Base-by-base conservation (phyloP, 1,140 invertebrate genomes). In the Spodoptera litura region DNA sequence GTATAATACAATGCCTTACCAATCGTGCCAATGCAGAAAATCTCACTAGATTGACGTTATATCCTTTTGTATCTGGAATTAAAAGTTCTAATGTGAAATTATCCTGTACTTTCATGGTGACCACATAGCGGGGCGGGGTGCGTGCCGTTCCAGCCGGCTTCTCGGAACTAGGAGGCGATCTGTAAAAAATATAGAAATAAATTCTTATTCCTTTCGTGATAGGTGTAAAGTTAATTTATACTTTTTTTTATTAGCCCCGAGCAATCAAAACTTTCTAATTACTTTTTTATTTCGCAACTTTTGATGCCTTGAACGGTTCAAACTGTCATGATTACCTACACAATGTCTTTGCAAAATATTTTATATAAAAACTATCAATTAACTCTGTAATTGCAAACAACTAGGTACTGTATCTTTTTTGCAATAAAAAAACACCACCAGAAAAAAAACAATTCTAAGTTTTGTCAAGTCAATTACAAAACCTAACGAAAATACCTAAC, bases 101-200 rank as follows among this genome's bases (percentile, higher is more conserved):
- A 52, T 44, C 38, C 38, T 44, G 38, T 9, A 6, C 11, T 20
- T 44, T 72, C 73, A 68, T 66, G 70, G 79, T 13, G 49, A 53
- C 66, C 44, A 12, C 20, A 70, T 12, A 38, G 61, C 64, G 76
- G 76, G 58, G 77, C 59, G 78, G 70, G 72, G 76, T 72, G 71
- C 81, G 79, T 71, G 81, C 75, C 78, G 66, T 72, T 81, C 59
- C 66, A 70, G 12, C 49, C 66, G 66, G 53, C 66, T 70, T 70
- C 66, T 70, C 66, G 20, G 66, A 70, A 70, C 66, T 70, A 70
- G 66, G 49, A 70, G 62, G 66, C 25, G 11, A 70, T 53, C 27
- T 53, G 66, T 70, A 70, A 70, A 68, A 70, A 70, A 70, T 53
- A 53, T 70, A 70, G 49, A 70, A 70, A 53, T 70, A 70, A 52